Base-by-base conservation (phyloP, 2,797 vertebrate species). In the Leuciscus waleckii region DNA sequence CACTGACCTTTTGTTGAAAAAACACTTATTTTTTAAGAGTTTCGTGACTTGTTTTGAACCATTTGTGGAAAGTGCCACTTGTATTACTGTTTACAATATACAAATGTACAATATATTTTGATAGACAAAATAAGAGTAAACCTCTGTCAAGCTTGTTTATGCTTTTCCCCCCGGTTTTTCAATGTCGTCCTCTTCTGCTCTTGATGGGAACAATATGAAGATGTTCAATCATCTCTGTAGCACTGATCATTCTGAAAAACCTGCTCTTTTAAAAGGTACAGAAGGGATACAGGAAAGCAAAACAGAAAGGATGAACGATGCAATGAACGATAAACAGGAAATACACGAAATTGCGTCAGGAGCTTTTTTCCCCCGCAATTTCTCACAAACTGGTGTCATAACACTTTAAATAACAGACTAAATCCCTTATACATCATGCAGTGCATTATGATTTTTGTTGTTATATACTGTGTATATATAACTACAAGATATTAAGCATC, bases 281-380 rank as follows among this genome's bases (percentile, higher is more conserved):
- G 23, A 68, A 79, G 26, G 14, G 77, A 71, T 85, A 54, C 4
- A 3, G 5, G 26, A 2, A 61, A 41, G 54, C 19, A 81, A 69
- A 82, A 58, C 58, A 73, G 49, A 88, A 80, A 68, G 8, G 4
- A 68, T n/a, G n/a, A n/a, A n/a, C n/a, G n/a, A 77, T 61, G 16
- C 75, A 61, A 23, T 17, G 14, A 61, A 41, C 1, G n/a, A 61
- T 78, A 61, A 41, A 41, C 14, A 41, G 13, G 39, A 77, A 54
- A 78, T 26, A 26, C 2, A 3, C 69, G 54, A 51, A n/a, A 39
- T 37, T 7, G n/a, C 26, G 23, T 14, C 37, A 51, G 29, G 41
- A 71, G 23, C 41, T 35, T 58, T 54, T 14, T 65, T 13, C 8
- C 17, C 11, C 13, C 11, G 3, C 11, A 46, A 37, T 35, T 7